These are phyloP conservation scores for Indicator maculatus DNA, from an alignment of 2,113 vertebrate genomes.

Conservation along the genomic window DNA sequence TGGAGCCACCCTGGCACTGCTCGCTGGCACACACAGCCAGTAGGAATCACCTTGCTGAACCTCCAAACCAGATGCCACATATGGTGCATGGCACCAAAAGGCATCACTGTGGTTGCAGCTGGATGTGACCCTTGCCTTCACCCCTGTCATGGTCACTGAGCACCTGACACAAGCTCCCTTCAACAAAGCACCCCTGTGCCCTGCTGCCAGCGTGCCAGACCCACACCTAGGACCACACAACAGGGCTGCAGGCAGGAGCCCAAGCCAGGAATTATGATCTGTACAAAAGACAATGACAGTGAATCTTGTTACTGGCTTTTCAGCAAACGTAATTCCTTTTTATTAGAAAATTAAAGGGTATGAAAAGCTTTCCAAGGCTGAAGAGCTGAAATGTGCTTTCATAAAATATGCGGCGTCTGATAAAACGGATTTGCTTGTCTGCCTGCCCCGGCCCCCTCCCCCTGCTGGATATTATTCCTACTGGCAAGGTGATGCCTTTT, in stretches of 20 bases:
- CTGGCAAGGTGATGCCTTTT: constrained; percentile 35
- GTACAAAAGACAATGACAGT: constrained; percentile 72
- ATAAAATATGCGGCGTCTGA: constrained; percentile 75
- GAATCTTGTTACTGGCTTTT: constrained; percentile 77
- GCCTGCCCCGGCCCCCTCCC: constrained; percentile 11
- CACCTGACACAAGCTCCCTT: not conserved
- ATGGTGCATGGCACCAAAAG: not conserved
- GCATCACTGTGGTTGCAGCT: not conserved
- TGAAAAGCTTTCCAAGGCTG: constrained; percentile 78
- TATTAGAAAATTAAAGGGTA: constrained; percentile 84
- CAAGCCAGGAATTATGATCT: constrained; percentile 63
- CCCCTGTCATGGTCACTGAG: accelerated
- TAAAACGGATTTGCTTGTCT: constrained; percentile 71
- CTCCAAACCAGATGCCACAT: not conserved
- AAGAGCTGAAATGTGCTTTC: constrained; percentile 79
- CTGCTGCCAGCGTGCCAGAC: accelerated
- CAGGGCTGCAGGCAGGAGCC: constrained; percentile 39
- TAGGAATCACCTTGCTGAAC: not conserved
- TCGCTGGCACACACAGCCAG: not conserved
- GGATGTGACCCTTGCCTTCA: accelerated
- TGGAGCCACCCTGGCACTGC: accelerated
- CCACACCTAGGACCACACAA: constrained; percentile 57
- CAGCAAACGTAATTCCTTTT: constrained; percentile 80
- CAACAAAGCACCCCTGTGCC: not conserved
- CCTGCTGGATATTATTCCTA: constrained; percentile 31